Evolutionary conservation across 2,113 vertebrate species (phyloP), one percentile per base, ranked within the genome.

Genomic region (Turnix velox): DNA sequence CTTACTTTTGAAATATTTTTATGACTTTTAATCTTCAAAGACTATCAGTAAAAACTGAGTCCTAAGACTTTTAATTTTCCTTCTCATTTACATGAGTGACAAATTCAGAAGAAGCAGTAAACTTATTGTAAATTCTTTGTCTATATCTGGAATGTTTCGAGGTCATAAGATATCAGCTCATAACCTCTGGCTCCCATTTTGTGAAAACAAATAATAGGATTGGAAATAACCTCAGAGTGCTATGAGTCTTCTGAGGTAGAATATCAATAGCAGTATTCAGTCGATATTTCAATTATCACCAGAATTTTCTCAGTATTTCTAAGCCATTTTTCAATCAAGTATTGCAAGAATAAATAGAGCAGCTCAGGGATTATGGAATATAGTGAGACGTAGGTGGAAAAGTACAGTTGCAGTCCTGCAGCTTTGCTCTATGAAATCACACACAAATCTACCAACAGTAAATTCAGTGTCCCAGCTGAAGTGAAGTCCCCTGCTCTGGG

Each of bases 111-210:
- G 81, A 43, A 75, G 33, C 13, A 59, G 37, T 71, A 90, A 93
- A 90, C 43, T 92, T 79, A 54, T 10, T 76, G n/a, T 27, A 28
- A 58, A 43, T 78, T 74, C 43, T 87, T 82, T 84, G 22, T 86
- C 72, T 92, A 24, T 75, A 84, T 40, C 37, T 61, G 54, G 18
- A 76, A 51, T 79, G 40, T 90, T 90, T 93, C 86, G 81, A 94
- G 86, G 92, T 95, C 84, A 76, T 72, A 88, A 90, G 49, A 94
- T 94, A 92, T 87, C 77, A 72, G 81, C 78, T 88, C 63, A 87
- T 94, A 92, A 96, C 95, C 95, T 96, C 95, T 94, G 91, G 80
- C 86, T 96, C 94, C 80, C 84, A 94, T 96, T 96, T 88, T 96
- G 88, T 91, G 86, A 95, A 96, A 96, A 95, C 90, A 95, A 95